phyloP scores from a whole-genome alignment of 2,797 vertebrate genomes.

The Lycodopsis pacificus region DNA sequence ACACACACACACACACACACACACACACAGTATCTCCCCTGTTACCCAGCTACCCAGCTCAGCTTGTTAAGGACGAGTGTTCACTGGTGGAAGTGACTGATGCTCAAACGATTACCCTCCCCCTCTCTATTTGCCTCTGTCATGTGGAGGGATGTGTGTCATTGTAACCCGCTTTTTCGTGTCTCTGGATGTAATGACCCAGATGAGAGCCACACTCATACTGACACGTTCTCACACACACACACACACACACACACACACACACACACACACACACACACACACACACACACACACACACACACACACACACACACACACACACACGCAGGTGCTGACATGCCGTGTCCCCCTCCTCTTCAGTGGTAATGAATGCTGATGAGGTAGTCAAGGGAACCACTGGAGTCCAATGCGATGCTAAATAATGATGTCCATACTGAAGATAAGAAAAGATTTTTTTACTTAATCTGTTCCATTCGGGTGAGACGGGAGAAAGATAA shows the following conservation, averaged over 20 bases:
- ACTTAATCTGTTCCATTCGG: constrained; percentile 9
- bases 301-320: constrained; percentile 12
- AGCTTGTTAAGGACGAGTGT: constrained; percentile 32
- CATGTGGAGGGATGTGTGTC: constrained; percentile 54
- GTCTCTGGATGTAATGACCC: constrained; percentile 74
- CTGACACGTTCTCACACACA: constrained; percentile 3
- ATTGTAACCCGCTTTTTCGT: constrained; percentile 59
- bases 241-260: constrained; percentile 32
- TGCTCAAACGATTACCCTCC: constrained; percentile 38
- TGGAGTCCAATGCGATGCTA: constrained; percentile 54
- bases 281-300: constrained; percentile 39
- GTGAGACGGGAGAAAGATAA: constrained; percentile 6
- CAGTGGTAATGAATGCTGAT: constrained; percentile 68
- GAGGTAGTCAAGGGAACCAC: constrained; percentile 57
- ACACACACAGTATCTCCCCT: not conserved
- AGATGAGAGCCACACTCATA: constrained; percentile 62
- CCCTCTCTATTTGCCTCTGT: constrained; percentile 43
- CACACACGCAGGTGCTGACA: constrained; percentile 46
- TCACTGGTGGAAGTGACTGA: constrained; percentile 63
- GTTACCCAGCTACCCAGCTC: not conserved
- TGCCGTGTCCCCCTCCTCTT: constrained; percentile 38
- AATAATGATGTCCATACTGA: constrained; percentile 52
- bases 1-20: not conserved
- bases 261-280: constrained; percentile 36
- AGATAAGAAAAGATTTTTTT: constrained; percentile 6